Conservation (phyloP, 2,797 vertebrate genomes). For the Merluccius polli region DNA sequence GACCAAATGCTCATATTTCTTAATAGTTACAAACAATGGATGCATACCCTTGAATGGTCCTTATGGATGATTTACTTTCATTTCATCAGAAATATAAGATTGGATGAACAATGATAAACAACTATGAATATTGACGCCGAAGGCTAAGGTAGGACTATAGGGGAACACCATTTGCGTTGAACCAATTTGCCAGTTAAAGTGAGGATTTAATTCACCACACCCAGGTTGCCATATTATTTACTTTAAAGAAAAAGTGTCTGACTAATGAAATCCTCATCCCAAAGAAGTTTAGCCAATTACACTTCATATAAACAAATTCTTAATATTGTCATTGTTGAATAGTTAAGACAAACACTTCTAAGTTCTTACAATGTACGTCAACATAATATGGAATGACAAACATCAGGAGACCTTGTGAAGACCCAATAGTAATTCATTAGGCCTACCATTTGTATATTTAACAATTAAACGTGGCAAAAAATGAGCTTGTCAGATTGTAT, state of each 20-base stretch:
- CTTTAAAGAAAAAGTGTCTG: not conserved
- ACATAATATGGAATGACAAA: not conserved
- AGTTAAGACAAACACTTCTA: not conserved
- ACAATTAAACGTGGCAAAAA: not conserved
- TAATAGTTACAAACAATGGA: not conserved
- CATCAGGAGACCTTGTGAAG: not conserved
- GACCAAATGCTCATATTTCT: not conserved
- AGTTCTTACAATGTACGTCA: not conserved
- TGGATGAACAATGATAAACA: not conserved
- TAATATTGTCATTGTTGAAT: not conserved
- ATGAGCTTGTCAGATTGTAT: not conserved
- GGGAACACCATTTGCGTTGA: not conserved
- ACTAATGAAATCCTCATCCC: not conserved
- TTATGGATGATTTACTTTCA: not conserved
- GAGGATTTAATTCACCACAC: not conserved
- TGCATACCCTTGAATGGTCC: not conserved
- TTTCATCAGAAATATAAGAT: not conserved
- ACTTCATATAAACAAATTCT: not conserved
- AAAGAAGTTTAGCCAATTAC: not conserved
- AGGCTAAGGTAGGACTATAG: not conserved
- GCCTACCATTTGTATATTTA: not conserved
- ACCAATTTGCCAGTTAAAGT: not conserved
- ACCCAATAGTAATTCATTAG: not conserved
- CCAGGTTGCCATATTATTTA: not conserved
- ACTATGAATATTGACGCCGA: not conserved